phyloP scores from a whole-genome alignment of 2,113 vertebrate species.

The Jacana jacana region DNA sequence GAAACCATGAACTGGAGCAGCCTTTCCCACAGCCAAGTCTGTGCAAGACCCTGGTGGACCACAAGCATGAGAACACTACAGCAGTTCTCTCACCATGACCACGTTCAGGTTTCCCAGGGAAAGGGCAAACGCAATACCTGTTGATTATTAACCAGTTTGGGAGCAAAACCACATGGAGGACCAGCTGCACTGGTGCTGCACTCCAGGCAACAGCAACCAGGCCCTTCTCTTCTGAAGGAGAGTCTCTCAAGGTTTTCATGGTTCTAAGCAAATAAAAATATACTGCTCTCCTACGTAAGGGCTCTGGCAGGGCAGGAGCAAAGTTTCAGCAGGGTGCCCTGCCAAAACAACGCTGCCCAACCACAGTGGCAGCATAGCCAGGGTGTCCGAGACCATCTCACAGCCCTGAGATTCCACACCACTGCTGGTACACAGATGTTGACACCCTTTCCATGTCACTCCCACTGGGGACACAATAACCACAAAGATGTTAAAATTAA shows the following conservation, averaged over 20 bases:
- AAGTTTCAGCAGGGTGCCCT: not conserved
- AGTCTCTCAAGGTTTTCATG: not conserved
- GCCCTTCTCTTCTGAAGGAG: not conserved
- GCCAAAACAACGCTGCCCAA: not conserved
- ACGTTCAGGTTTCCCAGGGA: not conserved
- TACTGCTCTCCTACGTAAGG: not conserved
- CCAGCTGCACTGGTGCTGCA: not conserved
- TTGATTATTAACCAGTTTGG: conserved; percentile 1
- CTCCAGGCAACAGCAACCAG: not conserved
- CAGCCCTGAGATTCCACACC: not conserved
- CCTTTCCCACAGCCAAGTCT: not conserved
- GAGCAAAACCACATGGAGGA: not conserved
- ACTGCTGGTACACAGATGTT: not conserved
- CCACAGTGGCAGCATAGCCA: not conserved
- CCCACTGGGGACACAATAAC: not conserved
- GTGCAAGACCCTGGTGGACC: not conserved
- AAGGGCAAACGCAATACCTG: not conserved
- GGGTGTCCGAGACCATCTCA: not conserved
- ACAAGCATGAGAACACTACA: not conserved
- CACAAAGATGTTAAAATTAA: not conserved
- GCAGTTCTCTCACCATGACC: not conserved
- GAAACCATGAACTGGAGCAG: not conserved
- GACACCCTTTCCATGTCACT: not conserved
- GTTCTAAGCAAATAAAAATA: not conserved
- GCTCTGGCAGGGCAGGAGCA: not conserved